Evolutionary conservation across 1,140 invertebrate species (phyloP).

Genomic region (Steinernema feltiae): DNA sequence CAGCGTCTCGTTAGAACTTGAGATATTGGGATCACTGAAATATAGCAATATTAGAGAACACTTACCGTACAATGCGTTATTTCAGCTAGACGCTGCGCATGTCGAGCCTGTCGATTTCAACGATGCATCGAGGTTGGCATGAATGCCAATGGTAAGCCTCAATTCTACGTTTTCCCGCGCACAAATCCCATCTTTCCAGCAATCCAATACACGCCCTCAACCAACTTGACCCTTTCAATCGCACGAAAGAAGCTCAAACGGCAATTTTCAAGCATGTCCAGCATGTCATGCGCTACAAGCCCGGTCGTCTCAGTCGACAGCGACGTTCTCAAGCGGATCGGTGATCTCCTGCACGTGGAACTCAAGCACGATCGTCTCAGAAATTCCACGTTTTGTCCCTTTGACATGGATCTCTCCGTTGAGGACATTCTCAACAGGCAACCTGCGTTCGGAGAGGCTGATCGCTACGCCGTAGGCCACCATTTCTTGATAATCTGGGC

Average conservation of each 20-base stretch:
- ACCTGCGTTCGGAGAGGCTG: neutral
- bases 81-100: slow-evolving; percentile 34
- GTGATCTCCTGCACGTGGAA: neutral
- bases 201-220: neutral
- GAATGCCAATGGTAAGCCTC: slow-evolving; percentile 24
- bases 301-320: neutral
- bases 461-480: neutral
- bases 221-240: neutral
- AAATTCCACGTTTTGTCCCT: neutral
- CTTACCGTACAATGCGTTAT: too few species aligned
- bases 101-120: slow-evolving; percentile 33
- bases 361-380: neutral
- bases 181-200: neutral
- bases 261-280: neutral
- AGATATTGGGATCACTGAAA: too few species aligned
- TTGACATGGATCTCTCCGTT: neutral
- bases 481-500: neutral
- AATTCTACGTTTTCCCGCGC: neutral
- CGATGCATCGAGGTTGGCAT: slow-evolving; percentile 32
- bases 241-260: neutral
- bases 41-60: too few species aligned
- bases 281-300: neutral
- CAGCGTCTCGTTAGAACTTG: too few species aligned
- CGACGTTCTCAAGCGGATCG: neutral
- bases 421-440: neutral